Evolutionary conservation across 1,140 invertebrate species (phyloP).

Genomic region (Brachystomella parvula): DNA sequence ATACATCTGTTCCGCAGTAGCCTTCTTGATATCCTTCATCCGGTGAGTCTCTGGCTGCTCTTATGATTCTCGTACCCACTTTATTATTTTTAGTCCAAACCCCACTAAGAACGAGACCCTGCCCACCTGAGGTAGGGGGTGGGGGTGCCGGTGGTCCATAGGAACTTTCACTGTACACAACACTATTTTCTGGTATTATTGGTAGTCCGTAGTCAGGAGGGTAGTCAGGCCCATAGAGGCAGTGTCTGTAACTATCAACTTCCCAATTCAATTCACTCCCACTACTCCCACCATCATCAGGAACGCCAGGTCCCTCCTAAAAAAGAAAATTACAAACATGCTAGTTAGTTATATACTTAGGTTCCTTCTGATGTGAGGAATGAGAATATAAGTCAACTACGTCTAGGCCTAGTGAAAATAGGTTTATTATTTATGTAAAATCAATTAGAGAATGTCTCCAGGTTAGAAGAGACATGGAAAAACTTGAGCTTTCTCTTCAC

Average conservation of each 20-base stretch:
- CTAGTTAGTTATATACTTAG: too few relatives aligned
- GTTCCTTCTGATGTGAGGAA: too few relatives aligned
- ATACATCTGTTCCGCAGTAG: conserved; percentile 76
- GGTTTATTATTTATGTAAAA: too few relatives aligned
- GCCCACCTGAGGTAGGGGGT: conserved; percentile 57
- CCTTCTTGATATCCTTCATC: conserved; percentile 87
- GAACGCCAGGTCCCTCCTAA: too few relatives aligned
- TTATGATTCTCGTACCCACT: conserved; percentile 56
- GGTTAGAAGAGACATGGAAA: too few relatives aligned
- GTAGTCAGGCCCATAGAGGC: conserved; percentile 48
- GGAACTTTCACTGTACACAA: conserved; percentile 35
- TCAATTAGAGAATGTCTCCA: too few relatives aligned
- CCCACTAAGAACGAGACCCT: conserved; percentile 65
- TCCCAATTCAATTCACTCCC: conserved; percentile 38
- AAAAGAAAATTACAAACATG: too few relatives aligned
- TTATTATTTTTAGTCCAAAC: conserved; percentile 45
- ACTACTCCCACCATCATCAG: too few relatives aligned
- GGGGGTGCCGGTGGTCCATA: conserved; percentile 13
- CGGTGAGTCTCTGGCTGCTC: conserved; percentile 63
- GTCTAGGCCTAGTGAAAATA: too few relatives aligned
- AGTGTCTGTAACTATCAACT: conserved; percentile 35
- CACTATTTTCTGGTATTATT: conserved; percentile 47
- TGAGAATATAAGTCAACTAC: too few relatives aligned
- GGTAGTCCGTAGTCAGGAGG: conserved; percentile 70
- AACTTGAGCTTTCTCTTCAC: too few relatives aligned